Base-by-base conservation (phyloP, 2,888 invertebrate genomes). In the Euproctis similis region DNA sequence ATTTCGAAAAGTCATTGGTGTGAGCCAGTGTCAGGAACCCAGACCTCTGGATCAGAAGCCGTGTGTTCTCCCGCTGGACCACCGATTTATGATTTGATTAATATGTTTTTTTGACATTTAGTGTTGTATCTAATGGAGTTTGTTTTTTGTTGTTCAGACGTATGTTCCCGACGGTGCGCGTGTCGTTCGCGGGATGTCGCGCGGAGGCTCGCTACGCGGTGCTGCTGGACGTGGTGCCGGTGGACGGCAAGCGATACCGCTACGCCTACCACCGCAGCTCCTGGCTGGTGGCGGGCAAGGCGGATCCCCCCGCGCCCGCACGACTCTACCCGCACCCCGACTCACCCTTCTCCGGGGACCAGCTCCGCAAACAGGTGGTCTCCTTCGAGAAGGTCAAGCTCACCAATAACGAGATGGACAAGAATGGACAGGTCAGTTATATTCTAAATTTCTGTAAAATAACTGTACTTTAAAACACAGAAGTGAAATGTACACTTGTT, bases 191-290 rank as follows among this genome's bases (percentile, higher is more conserved):
- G 48, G 94, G 94, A 1, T 88, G 92, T 56, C 89, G 92, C 56
- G 87, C 91, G 34, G 93, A 93, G 62, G 92, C 92, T 68, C 90
- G 92, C 46, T 98, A 97, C 86, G 92, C 93, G 30, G 97, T 98
- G 31, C 88, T 97, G 53, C 89, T 98, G 87, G 98, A 98, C 87
- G 95, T 98, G 64, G 94, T 97, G 42, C 97, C 97, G 37, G 95
- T 98, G 65, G 98, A 98, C 86, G 94, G 94, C 81, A 95, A 97
- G 81, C 89, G 98, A 32, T 96, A 96, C 86, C 91, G 97, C 42
- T 98, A 98, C 88, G 97, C 98, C 47, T 98, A 98, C 87, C 98
- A 98, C 87, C 92, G 97, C 61, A 97, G 96, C 46, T 96, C 96
- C 30, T 98, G 98, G 98, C 88, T 97, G 64, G 97, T 97, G 50